Conservation (phyloP, 2,888 invertebrate genomes). For the Cryptocephalus primarius region DNA sequence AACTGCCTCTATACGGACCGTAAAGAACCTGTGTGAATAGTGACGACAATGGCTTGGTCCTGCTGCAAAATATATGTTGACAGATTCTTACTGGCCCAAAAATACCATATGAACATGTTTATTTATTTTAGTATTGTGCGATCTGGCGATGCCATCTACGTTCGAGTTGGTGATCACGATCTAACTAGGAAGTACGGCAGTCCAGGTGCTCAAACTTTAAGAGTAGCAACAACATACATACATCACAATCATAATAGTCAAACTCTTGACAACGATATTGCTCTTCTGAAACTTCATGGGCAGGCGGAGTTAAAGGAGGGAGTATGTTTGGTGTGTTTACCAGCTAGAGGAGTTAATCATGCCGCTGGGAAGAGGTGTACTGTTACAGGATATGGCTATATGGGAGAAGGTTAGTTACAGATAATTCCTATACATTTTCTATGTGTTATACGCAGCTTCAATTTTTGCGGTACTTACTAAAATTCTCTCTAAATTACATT, state of each 20-base stretch:
- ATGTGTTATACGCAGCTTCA: too few species aligned
- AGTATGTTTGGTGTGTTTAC: conserved; percentile 75
- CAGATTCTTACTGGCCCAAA: too few species aligned
- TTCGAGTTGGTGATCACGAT: conserved; percentile 87
- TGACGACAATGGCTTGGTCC: too few species aligned
- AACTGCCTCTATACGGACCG: too few species aligned
- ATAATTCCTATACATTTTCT: too few species aligned
- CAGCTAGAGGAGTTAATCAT: conserved; percentile 79
- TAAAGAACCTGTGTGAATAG: too few species aligned
- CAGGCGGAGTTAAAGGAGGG: conserved; percentile 83
- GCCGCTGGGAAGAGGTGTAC: conserved; percentile 85
- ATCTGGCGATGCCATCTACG: conserved; percentile 89
- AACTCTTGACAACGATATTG: conserved; percentile 89
- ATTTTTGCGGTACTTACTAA: too few species aligned
- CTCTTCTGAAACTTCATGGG: conserved; percentile 77
- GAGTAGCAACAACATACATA: conserved; percentile 88
- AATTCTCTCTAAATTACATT: neutral
- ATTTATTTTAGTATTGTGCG: conserved; percentile 66
- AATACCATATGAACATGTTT: neutral
- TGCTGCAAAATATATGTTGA: too few species aligned
- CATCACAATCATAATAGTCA: conserved; percentile 94
- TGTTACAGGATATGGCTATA: conserved; percentile 89
- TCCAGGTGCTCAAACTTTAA: conserved; percentile 80
- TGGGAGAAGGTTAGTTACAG: conserved; percentile 68
- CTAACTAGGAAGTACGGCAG: conserved; percentile 83